phyloP scores from a whole-genome alignment of 1,140 invertebrate genomes.

The Anadara kagoshimensis region DNA sequence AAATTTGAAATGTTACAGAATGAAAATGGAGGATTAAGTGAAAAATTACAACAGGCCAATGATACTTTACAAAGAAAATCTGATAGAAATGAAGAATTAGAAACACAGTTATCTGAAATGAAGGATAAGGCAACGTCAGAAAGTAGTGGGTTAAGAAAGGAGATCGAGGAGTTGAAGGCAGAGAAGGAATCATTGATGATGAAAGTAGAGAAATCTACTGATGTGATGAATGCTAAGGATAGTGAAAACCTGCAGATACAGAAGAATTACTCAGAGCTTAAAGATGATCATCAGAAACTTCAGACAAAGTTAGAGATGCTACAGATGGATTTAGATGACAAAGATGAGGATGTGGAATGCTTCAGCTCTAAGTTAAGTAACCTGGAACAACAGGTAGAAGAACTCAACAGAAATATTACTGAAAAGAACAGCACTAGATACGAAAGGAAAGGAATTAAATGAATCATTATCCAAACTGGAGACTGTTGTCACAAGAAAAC shows the following conservation, averaged over 20 bases:
- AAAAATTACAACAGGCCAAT: conserved; percentile 34
- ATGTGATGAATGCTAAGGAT: conserved; percentile 13
- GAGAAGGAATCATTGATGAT: conserved; percentile 18
- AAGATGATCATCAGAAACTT: conserved; percentile 35
- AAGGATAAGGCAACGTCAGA: not conserved
- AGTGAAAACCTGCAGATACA: conserved; percentile 20
- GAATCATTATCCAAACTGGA: conserved; percentile 32
- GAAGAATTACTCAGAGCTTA: conserved; percentile 19
- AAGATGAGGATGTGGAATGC: conserved; percentile 32
- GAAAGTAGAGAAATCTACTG: not conserved
- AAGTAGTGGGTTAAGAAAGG: not conserved
- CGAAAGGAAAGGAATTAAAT: conserved; percentile 31
- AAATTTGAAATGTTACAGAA: not conserved
- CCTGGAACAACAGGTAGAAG: conserved; percentile 26
- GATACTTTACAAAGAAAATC: conserved; percentile 5
- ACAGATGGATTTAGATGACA: conserved; percentile 58
- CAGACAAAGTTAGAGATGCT: conserved; percentile 53
- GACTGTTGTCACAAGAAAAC: conserved; percentile 22
- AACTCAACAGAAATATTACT: conserved; percentile 24
- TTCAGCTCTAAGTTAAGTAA: conserved; percentile 23
- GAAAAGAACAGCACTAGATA: conserved; percentile 32
- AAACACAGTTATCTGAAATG: not conserved
- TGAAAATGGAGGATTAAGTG: not conserved
- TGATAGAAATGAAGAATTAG: not conserved
- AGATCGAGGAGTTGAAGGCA: not conserved